Evolutionary conservation across 92 coral and sea anemone species (phyloP).

Genomic region (Plumapathes pennacea): DNA sequence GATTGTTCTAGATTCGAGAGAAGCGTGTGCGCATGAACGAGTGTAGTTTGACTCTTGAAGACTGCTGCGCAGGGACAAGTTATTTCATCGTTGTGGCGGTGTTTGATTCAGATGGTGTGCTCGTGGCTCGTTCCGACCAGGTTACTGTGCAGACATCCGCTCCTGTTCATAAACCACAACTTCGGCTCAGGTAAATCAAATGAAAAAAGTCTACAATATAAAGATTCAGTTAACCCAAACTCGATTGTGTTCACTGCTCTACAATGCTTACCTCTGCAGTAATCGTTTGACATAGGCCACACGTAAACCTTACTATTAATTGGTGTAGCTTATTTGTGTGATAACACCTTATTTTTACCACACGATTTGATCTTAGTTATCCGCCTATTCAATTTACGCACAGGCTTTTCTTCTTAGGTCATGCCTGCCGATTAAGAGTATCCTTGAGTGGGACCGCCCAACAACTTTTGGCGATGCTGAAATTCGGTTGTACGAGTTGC

Average conservation of each 20-base stretch:
- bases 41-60: constrained; percentile 49
- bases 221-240: no score
- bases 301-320: no score
- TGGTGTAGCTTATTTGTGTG: no score
- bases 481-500: constrained; percentile 60
- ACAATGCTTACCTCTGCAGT: no score
- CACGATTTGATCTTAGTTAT: no score
- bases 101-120: constrained; percentile 60
- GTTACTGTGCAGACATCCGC: constrained; percentile 82
- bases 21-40: constrained; percentile 32
- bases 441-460: constrained; percentile 75
- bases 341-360: no score
- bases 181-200: constrained; percentile 62
- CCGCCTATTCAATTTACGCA: no score
- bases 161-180: constrained; percentile 64
- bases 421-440: constrained; percentile 52
- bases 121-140: constrained; percentile 77
- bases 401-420: constrained; percentile 40
- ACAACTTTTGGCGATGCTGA: constrained; percentile 77
- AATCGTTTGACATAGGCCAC: no score
- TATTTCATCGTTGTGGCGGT: constrained; percentile 88
- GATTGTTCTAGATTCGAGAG: constrained; percentile 39
- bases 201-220: no score
- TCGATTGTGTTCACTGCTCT: no score
- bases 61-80: constrained; percentile 79